Percentiles rank a stretch among this genome's conserved stretches.
These are phyloP conservation scores for Rhinogobius similis DNA, from an alignment of 2,113 vertebrate genomes.

Conservation along the genomic window DNA sequence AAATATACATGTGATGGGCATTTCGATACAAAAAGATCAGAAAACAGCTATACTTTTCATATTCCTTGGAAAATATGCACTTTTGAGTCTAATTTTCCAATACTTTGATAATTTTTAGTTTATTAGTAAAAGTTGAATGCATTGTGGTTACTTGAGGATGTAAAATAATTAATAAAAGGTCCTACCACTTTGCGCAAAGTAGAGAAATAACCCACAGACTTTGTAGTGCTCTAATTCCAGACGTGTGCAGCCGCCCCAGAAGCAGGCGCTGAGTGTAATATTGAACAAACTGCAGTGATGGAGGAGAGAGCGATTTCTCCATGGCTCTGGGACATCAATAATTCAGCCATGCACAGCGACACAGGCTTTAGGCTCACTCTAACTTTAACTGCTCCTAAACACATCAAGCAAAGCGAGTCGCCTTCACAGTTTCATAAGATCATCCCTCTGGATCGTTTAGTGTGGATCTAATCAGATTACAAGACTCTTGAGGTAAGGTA, in stretches of 20 bases:
- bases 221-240: neutral
- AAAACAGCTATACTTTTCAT: no score
- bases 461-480: neutral
- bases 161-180: no score
- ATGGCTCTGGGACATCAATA: slow-evolving; percentile 33
- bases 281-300: slow-evolving; percentile 22
- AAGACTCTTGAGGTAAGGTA: neutral
- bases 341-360: slow-evolving; percentile 42
- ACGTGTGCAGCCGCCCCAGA: neutral
- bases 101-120: no score
- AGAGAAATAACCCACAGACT: no score
- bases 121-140: no score
- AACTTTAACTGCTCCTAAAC: neutral
- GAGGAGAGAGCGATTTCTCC: slow-evolving; percentile 20
- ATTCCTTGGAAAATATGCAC: no score
- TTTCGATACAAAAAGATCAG: no score
- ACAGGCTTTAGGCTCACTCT: neutral
- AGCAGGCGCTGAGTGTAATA: slow-evolving; percentile 27
- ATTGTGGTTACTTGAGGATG: no score
- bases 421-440: neutral
- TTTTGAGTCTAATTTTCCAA: no score
- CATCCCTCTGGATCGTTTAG: neutral
- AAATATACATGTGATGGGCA: no score
- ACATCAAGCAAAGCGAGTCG: neutral
- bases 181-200: no score